Conservation (phyloP, 2,888 invertebrate species). For the Boloria euphrosyne region DNA sequence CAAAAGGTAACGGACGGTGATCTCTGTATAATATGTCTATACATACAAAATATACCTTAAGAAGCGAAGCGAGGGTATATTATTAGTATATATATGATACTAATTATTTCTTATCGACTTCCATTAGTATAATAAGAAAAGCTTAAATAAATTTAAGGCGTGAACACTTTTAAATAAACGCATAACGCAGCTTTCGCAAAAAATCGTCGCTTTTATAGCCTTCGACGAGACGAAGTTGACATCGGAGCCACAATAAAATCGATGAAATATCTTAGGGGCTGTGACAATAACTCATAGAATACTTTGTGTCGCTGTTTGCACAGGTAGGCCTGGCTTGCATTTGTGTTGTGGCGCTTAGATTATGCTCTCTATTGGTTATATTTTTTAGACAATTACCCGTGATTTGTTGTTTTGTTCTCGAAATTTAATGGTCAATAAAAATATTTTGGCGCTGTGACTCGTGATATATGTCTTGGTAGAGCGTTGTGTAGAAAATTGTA, state of each 20-base stretch:
- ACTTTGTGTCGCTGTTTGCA: conserved; percentile 47
- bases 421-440: conserved; percentile 40
- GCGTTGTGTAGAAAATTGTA: conserved; percentile 13
- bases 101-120: too few relatives aligned
- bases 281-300: conserved; percentile 66
- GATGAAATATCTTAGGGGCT: conserved; percentile 78
- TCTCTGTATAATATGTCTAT: too few relatives aligned
- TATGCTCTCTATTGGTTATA: conserved; percentile 18
- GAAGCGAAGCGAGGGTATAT: too few relatives aligned
- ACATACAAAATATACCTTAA: too few relatives aligned
- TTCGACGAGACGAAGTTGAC: conserved; percentile 78
- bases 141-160: background rate
- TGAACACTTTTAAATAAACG: conserved; percentile 18
- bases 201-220: conserved; percentile 59
- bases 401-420: conserved; percentile 42
- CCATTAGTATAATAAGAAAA: background rate
- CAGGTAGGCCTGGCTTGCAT: conserved; percentile 68
- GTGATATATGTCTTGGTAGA: conserved; percentile 12
- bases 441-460: conserved; percentile 36
- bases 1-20: too few relatives aligned
- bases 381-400: conserved; percentile 36
- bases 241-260: conserved; percentile 82
- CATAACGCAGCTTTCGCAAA: conserved; percentile 33
- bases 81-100: too few relatives aligned
- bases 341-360: conserved; percentile 45